Percentiles rank a stretch among this genome's conserved stretches.
Conservation (phyloP, 35 echinoderm and acorn worm genomes). For the Apostichopus californicus region DNA sequence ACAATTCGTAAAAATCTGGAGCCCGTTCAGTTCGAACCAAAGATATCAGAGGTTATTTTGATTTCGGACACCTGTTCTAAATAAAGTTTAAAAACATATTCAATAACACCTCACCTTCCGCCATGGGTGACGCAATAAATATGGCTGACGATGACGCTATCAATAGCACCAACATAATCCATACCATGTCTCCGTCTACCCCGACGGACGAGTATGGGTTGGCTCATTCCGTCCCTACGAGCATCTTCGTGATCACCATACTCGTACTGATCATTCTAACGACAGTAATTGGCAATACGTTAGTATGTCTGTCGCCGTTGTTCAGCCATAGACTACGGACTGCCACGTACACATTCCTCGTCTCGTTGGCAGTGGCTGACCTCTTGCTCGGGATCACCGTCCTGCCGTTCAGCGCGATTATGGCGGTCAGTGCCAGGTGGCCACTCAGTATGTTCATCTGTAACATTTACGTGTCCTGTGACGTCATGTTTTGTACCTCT, state of each 20-base stretch:
- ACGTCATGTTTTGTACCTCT: constrained; percentile 93
- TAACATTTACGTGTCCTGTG: constrained; percentile 90
- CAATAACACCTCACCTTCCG: background rate
- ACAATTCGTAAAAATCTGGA: no score
- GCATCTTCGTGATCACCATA: constrained; percentile 4
- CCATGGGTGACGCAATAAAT: background rate
- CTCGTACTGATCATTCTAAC: constrained; percentile 74
- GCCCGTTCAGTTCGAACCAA: no score
- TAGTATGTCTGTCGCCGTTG: constrained; percentile 85
- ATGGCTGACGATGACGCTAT: background rate
- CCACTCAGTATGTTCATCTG: constrained; percentile 69
- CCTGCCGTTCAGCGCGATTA: constrained; percentile 81
- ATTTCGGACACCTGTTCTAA: no score
- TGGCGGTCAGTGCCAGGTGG: constrained; percentile 61
- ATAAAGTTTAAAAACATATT: background rate
- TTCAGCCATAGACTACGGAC: constrained; percentile 76
- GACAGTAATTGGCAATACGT: constrained; percentile 79
- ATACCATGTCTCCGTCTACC: background rate
- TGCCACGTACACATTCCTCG: constrained; percentile 82
- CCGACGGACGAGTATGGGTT: background rate
- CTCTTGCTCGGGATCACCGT: constrained; percentile 81
- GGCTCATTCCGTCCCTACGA: background rate
- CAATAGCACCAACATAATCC: background rate
- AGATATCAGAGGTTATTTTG: no score
- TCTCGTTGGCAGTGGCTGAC: constrained; percentile 84